A percentile compares a stretch with the other conserved stretches of the same genome.
Evolutionary conservation across 2,797 vertebrate species (phyloP).

Genomic region (Rhynchonycteris naso): DNA sequence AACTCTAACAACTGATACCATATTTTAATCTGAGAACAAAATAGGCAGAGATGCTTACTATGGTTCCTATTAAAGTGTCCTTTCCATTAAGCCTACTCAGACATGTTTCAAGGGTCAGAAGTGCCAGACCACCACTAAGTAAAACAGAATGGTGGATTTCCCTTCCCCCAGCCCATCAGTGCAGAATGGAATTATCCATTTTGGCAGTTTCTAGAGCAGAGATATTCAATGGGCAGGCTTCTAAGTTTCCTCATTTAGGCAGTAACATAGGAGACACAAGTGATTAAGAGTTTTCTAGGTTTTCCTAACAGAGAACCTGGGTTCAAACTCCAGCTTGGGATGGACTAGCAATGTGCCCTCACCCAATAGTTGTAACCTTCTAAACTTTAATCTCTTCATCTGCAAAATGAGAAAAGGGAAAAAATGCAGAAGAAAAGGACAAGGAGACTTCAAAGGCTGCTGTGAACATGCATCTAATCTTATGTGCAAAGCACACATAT

Average conservation of each 20-base stretch:
- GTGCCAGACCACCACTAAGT: background rate
- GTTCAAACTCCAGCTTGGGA: background rate
- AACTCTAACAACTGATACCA: background rate
- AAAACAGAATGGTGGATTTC: background rate
- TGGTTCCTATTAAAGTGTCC: background rate
- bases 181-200: background rate
- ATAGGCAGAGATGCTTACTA: background rate
- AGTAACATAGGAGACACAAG: background rate
- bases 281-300: no score
- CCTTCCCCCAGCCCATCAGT: background rate
- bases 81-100: background rate
- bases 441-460: background rate
- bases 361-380: background rate
- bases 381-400: background rate
- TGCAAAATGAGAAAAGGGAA: background rate
- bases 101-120: background rate
- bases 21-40: conserved; percentile 13
- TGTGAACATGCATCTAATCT: background rate
- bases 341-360: background rate
- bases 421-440: background rate
- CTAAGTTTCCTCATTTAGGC: background rate
- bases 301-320: background rate
- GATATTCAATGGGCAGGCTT: background rate
- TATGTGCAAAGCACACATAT: background rate
- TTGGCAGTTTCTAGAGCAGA: background rate